A percentile compares a stretch with the other conserved stretches of the same genome.
These are phyloP conservation scores for Ditylenchus dipsaci DNA, from an alignment of 1,140 invertebrate species.

Conservation along the genomic window DNA sequence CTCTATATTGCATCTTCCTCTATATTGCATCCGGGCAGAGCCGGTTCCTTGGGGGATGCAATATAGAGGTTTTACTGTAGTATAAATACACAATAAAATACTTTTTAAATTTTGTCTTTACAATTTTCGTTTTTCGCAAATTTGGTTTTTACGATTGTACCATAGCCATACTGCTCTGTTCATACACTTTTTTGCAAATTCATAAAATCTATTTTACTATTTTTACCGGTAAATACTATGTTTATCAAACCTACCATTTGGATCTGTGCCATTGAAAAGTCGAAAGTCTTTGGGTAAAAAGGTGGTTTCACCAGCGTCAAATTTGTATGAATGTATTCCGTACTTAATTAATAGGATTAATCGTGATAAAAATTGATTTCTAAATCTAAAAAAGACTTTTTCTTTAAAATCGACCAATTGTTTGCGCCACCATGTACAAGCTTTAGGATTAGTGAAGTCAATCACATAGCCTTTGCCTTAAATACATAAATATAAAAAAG, in stretches of 20 bases:
- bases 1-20: no score
- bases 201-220: no score
- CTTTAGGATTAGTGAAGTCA: conserved; percentile 74
- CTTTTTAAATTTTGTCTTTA: no score
- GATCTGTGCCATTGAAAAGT: conserved; percentile 52
- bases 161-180: no score
- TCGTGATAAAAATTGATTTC: background rate
- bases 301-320: conserved; percentile 80
- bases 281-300: conserved; percentile 70
- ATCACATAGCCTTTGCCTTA: conserved; percentile 64
- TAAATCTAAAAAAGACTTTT: background rate
- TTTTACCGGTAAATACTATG: no score
- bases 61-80: no score
- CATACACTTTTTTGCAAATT: no score
- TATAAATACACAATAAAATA: no score
- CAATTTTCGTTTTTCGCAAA: no score
- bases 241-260: conserved; percentile 57
- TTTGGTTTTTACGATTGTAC: no score
- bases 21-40: no score
- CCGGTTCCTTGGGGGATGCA: no score
- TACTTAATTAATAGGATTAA: conserved; percentile 36
- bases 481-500: background rate
- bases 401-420: background rate
- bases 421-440: conserved; percentile 70
- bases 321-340: conserved; percentile 81